Base-by-base conservation (phyloP, 2,113 vertebrate species). In the Pangasianodon gigas region DNA sequence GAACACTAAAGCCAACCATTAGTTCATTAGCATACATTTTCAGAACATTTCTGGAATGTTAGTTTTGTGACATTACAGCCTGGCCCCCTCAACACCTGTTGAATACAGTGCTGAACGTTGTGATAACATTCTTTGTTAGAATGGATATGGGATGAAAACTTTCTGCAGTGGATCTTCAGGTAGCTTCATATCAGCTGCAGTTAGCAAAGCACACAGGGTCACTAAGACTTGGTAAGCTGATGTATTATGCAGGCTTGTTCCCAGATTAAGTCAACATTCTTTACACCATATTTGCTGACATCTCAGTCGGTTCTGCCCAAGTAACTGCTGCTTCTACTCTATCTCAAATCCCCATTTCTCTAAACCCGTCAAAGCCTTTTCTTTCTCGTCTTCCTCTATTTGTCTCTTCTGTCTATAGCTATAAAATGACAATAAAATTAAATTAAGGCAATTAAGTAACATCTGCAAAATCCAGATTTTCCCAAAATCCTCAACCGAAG, bases 281-380 rank as follows among this genome's bases (percentile, higher is more conserved):
- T 80, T 11, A 29, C 56, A 32, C 24, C 0, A 3, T 81, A 91
- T 89, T 89, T 60, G 60, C 85, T 87, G 81, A 89, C 81, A 89
- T 54, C 75, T 90, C 75, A 90, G 91, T 91, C n/a, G 74, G 80
- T 75, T 87, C 81, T 81, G 60, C 37, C 6, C 32, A 62, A 84
- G 88, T 24, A 29, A 71, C 56, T 90, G 62, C 88, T 54, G 81
- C 44, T 52, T 83, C 79, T 37, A 60, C 54, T 88, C 88, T 84
- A 46, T 46, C 24, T 75, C 58, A 88, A 86, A 89, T 54, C 89
- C 90, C 90, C 91, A 91, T 89, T 92, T 93, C 93, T 88, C 21
- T 51, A 41, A 84, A 58, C n/a, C 69, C 82, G 67, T 84, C 85
- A 58, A 51, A 52, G 44, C 82, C 54, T 79, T 26, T 80, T 48